Conservation (phyloP, 2,888 invertebrate genomes). For the Lasioglossum figueresi region DNA sequence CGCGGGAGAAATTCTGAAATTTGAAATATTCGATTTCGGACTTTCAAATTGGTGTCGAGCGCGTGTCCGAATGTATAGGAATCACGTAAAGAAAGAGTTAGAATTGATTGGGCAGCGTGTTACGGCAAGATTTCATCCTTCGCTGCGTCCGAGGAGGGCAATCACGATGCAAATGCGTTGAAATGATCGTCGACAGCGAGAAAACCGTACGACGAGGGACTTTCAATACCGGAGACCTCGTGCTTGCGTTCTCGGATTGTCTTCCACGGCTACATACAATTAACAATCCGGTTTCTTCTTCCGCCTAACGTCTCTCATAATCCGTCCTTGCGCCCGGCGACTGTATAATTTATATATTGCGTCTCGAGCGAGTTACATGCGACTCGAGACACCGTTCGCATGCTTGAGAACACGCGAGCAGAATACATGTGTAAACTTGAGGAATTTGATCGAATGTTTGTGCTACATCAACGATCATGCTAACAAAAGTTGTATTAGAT, state of each 20-base stretch:
- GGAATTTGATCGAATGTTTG: not conserved
- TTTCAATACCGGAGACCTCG: slow-evolving; percentile 28
- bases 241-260: slow-evolving; percentile 34
- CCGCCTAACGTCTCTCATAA: slow-evolving; percentile 16
- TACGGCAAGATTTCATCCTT: not conserved
- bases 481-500: not conserved
- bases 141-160: slow-evolving; percentile 5
- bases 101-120: not conserved
- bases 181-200: slow-evolving; percentile 6
- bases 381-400: not conserved
- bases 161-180: slow-evolving; percentile 17
- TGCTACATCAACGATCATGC: not conserved
- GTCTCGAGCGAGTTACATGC: not conserved
- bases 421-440: not conserved
- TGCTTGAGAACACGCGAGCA: not conserved
- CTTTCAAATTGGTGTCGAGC: not conserved
- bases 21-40: not conserved
- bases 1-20: not conserved
- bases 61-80: not conserved
- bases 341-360: slow-evolving; percentile 19
- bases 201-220: not conserved
- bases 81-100: not conserved
- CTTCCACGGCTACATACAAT: slow-evolving; percentile 27
- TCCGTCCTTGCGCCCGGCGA: not conserved
- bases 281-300: slow-evolving; percentile 42